Conservation (phyloP, 2,888 invertebrate genomes). For the Oscheius onirici region DNA sequence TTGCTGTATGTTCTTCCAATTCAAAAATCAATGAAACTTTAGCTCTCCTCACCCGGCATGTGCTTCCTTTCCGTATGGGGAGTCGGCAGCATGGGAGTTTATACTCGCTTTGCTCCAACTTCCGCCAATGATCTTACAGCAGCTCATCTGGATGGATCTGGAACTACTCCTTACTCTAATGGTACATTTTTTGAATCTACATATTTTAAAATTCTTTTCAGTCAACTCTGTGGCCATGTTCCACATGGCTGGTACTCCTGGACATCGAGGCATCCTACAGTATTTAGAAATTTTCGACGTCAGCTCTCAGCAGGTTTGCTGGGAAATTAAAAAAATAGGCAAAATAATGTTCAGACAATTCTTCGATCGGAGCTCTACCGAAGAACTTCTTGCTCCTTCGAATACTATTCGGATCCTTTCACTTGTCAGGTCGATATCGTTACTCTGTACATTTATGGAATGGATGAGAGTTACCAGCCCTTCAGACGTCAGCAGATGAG, state of each 20-base stretch:
- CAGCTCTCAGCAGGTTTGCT: conserved; percentile 28
- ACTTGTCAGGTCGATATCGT: conserved; percentile 52
- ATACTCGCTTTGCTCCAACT: conserved; percentile 44
- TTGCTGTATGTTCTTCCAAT: not conserved
- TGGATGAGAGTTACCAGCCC: conserved; percentile 47
- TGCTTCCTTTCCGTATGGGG: conserved; percentile 54
- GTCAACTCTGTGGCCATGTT: conserved; percentile 38
- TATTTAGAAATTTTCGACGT: conserved; percentile 50
- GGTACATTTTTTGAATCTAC: conserved; percentile 5
- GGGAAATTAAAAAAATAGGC: not conserved
- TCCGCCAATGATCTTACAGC: conserved; percentile 42
- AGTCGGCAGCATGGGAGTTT: conserved; percentile 49
- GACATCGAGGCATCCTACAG: conserved; percentile 40
- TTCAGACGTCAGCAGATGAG: conserved; percentile 52
- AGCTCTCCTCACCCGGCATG: conserved; percentile 37
- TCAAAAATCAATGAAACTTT: not conserved
- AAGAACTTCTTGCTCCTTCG: conserved; percentile 50
- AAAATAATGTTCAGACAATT: conserved; percentile 26
- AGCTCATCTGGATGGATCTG: conserved; percentile 45
- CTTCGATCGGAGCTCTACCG: conserved; percentile 51
- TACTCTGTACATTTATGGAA: conserved; percentile 51
- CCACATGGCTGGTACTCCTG: conserved; percentile 41
- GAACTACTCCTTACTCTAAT: conserved; percentile 37
- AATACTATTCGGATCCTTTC: conserved; percentile 60
- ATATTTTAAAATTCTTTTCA: not conserved